Base-by-base conservation (phyloP, 2,888 invertebrate species). In the Aelia acuminata region DNA sequence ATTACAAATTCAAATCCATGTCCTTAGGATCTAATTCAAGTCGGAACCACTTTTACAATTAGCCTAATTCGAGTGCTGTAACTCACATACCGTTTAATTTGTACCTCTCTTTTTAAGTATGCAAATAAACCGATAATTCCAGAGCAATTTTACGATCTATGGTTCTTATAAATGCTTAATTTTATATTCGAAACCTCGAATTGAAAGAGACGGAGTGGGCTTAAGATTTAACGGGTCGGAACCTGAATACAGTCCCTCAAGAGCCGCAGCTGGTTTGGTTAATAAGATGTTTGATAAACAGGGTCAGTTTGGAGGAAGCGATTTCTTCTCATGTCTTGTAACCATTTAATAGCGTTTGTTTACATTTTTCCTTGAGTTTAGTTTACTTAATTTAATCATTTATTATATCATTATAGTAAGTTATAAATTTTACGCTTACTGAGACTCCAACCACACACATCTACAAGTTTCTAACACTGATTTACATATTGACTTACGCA, bases 151-250 rank as follows among this genome's bases (percentile, higher is more conserved):
- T 20, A 63, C 3, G 18, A 31, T 63, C 15, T 18, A 20, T 35
- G 63, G 63, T 70, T 70, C 35, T 7, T 20, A 18, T 18, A 22
- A 31, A 35, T 7, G 35, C n/a, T 35, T 35, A 70, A 70, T 70
- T 70, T 70, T 20, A 20, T 70, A 70, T 70, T 70, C 35, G 18
- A 35, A 35, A 70, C 63, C 63, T 70, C 35, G 63, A 70, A 70
- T 70, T 35, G 63, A 70, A 70, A 35, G 31, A 35, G 63, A 70
- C 35, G 18, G 63, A 35, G 63, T 35, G 63, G 63, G 35, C 20
- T 35, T 35, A 70, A 35, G 57, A 57, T 57, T 70, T 70, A 70
- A 70, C 57, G 57, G 57, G 26, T 35, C 63, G 35, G 63, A 18
- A 70, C 18, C 31, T 70, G 35, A 70, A 70, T 35, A 70, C 63